Conservation (phyloP, 2,888 invertebrate species). For the Pomacea canaliculata region DNA sequence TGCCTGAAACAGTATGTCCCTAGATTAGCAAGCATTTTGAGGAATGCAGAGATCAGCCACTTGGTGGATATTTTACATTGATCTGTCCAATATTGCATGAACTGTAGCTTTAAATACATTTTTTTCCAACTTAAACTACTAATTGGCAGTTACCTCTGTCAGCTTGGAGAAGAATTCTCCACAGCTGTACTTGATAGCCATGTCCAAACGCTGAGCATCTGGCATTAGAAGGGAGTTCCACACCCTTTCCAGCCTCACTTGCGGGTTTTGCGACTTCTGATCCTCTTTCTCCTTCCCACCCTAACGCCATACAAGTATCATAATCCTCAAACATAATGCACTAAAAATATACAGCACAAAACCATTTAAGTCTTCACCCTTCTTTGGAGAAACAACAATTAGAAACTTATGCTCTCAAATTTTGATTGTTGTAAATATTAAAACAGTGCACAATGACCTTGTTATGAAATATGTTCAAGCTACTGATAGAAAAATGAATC, state of each 20-base stretch:
- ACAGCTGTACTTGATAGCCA: conserved; percentile 70
- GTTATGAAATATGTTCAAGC: not conserved
- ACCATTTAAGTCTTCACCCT: too few relatives aligned
- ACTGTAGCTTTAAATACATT: too few relatives aligned
- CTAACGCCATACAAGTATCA: not conserved
- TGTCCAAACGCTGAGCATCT: conserved; percentile 65
- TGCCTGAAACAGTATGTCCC: conserved; percentile 47
- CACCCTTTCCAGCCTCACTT: conserved; percentile 66
- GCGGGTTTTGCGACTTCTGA: conserved; percentile 37
- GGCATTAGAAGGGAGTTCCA: conserved; percentile 67
- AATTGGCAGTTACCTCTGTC: conserved; percentile 45
- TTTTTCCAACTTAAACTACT: too few relatives aligned
- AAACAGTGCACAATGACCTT: not conserved
- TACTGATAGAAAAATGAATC: not conserved
- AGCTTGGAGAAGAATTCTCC: conserved; percentile 58
- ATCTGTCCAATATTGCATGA: too few relatives aligned
- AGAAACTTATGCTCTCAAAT: too few relatives aligned
- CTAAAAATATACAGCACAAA: too few relatives aligned
- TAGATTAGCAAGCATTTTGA: not conserved
- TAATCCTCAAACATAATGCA: not conserved
- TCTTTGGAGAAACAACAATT: too few relatives aligned
- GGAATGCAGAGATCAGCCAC: not conserved
- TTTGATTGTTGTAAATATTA: too few relatives aligned
- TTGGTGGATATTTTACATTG: too few relatives aligned
- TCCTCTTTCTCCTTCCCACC: conserved; percentile 10